Evolutionary conservation across 2,797 vertebrate genomes (phyloP).

Genomic region (Falco concolor): DNA sequence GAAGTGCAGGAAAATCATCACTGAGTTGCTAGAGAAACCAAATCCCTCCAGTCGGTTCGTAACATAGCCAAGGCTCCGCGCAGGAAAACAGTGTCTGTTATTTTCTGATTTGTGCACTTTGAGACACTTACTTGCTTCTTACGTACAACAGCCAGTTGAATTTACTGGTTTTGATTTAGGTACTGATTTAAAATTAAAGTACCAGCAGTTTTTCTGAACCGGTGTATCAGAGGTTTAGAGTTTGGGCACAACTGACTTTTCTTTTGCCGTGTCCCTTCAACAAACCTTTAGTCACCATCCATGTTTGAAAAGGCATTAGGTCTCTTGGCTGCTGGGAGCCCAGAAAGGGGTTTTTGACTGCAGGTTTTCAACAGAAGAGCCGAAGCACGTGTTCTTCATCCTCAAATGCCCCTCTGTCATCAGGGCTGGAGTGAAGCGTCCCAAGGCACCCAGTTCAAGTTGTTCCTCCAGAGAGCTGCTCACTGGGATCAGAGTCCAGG

Average conservation of each 20-base stretch:
- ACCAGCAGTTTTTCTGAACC: neutral
- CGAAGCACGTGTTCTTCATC: accelerated
- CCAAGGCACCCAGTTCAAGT: neutral
- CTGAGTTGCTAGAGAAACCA: neutral
- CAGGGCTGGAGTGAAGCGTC: neutral
- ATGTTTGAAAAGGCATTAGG: neutral
- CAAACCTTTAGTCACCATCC: neutral
- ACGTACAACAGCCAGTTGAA: accelerated
- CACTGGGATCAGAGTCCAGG: neutral
- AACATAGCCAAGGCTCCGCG: neutral
- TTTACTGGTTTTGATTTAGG: neutral
- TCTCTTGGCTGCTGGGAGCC: neutral
- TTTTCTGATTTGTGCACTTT: neutral
- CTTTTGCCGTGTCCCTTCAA: neutral
- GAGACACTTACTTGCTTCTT: neutral
- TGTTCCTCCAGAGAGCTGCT: neutral
- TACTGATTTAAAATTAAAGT: neutral
- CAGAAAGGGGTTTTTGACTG: neutral
- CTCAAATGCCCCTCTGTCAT: neutral
- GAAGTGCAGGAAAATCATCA: neutral
- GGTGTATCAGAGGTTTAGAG: neutral
- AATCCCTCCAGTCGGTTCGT: neutral
- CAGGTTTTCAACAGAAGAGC: neutral
- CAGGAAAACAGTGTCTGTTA: neutral
- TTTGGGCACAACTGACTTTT: neutral